Evolutionary conservation across 1,140 invertebrate genomes (phyloP).

Genomic region (Oryzaephilus surinamensis): DNA sequence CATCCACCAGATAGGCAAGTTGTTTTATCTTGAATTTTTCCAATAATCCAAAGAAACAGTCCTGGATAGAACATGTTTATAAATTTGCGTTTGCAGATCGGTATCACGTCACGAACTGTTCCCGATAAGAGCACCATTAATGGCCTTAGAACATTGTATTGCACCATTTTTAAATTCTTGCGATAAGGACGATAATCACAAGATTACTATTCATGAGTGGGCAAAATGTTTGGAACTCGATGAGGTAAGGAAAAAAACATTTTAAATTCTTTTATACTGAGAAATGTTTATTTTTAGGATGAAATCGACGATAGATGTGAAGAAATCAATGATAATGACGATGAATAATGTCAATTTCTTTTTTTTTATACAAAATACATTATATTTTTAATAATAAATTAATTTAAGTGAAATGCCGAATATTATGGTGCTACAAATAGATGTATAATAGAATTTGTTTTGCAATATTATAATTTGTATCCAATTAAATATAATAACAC

Average conservation of each 20-base stretch:
- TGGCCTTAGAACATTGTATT: conserved; percentile 90
- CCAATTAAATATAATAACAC: conserved; percentile 8
- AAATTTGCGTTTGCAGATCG: too few species aligned
- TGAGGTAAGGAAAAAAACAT: conserved; percentile 41
- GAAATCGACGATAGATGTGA: conserved; percentile 51
- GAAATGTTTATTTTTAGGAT: conserved; percentile 39
- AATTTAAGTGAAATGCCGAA: conserved; percentile 13
- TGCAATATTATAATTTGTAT: conserved; percentile 5
- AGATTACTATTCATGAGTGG: conserved; percentile 84
- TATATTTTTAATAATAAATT: conserved; percentile 2
- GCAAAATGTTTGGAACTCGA: conserved; percentile 80
- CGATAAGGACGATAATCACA: conserved; percentile 77
- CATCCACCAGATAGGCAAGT: conserved; percentile 70
- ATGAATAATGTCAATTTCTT: conserved; percentile 17
- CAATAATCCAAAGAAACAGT: too few species aligned
- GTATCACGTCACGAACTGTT: conserved; percentile 90
- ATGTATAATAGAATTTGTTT: conserved; percentile 6
- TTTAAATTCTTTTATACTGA: conserved; percentile 3
- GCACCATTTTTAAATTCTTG: conserved; percentile 88
- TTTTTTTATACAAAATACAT: background rate
- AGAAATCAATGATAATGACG: conserved; percentile 37
- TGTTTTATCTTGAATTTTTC: background rate
- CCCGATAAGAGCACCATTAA: conserved; percentile 82
- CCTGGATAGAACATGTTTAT: too few species aligned
- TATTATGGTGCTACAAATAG: conserved; percentile 19